Evolutionary conservation across 2,888 invertebrate genomes (phyloP).

Genomic region (Augiades crinisus): DNA sequence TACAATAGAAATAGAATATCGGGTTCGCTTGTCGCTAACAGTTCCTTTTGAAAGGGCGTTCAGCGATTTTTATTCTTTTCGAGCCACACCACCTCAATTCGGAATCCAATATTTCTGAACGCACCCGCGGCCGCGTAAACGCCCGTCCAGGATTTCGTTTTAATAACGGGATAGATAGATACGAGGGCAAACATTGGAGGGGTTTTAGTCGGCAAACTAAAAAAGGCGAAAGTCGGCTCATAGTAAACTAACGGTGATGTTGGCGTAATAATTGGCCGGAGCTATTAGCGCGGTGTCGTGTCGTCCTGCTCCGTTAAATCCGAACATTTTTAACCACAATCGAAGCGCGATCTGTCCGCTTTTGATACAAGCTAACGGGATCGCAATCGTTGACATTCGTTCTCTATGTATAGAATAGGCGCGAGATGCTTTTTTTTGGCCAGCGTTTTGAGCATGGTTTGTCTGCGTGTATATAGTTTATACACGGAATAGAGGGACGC

Average conservation of each 20-base stretch:
- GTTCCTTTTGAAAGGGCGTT: constrained; percentile 24
- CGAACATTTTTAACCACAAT: constrained; percentile 38
- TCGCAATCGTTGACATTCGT: constrained; percentile 11
- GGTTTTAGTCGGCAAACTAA: constrained; percentile 37
- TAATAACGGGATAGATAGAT: constrained; percentile 45
- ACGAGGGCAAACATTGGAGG: constrained; percentile 41
- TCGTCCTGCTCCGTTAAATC: constrained; percentile 33
- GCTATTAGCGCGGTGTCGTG: constrained; percentile 41
- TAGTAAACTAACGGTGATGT: constrained; percentile 38
- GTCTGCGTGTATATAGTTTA: constrained; percentile 9
- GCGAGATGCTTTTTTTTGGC: constrained; percentile 6
- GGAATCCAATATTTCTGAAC: constrained; percentile 43
- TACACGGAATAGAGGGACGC: constrained; percentile 3
- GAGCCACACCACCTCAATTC: constrained; percentile 29
- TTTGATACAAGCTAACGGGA: constrained; percentile 15
- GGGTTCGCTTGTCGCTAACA: constrained; percentile 23
- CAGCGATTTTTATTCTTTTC: constrained; percentile 24
- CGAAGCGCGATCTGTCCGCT: constrained; percentile 29
- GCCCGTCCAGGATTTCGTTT: constrained; percentile 41
- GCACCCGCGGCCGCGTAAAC: constrained; percentile 33
- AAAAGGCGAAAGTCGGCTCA: constrained; percentile 34
- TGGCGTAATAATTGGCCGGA: constrained; percentile 43
- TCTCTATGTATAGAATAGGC: constrained; percentile 17
- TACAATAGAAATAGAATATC: constrained; percentile 22
- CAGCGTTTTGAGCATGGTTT: constrained; percentile 15